Conservation (phyloP, 2,797 vertebrate genomes). For the Pangasius mekongensis region DNA sequence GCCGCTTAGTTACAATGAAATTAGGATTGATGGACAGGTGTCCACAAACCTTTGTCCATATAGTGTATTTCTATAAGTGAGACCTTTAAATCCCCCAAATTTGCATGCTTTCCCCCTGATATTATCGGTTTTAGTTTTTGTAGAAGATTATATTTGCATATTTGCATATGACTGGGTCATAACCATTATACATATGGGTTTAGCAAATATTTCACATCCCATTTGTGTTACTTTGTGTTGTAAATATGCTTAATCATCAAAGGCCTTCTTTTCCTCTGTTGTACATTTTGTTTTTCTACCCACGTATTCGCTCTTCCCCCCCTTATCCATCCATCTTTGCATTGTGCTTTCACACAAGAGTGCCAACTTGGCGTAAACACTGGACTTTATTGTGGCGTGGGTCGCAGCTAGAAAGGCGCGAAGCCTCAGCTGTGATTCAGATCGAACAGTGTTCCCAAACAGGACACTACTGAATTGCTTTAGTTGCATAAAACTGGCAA, state of each 20-base stretch:
- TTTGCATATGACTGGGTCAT: background rate
- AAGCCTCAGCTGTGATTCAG: conserved; percentile 63
- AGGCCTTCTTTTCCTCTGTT: background rate
- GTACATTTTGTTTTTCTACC: conserved; percentile 11
- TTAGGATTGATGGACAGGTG: background rate
- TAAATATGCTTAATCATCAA: background rate
- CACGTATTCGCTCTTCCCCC: conserved; percentile 43
- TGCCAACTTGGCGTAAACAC: conserved; percentile 59
- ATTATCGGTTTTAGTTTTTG: background rate
- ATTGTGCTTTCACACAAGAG: conserved; percentile 42
- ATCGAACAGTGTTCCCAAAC: conserved; percentile 53
- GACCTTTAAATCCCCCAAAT: too few species aligned
- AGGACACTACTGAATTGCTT: conserved; percentile 39
- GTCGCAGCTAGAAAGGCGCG: conserved; percentile 61
- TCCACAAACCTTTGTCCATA: background rate
- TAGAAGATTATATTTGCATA: background rate
- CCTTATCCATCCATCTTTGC: conserved; percentile 43
- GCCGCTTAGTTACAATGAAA: background rate
- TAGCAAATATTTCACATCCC: background rate
- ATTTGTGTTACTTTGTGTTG: background rate
- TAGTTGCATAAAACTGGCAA: conserved; percentile 22
- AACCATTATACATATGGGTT: background rate
- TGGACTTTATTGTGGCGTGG: conserved; percentile 60
- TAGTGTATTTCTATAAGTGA: background rate
- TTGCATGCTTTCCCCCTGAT: background rate